Evolutionary conservation across 2,113 vertebrate genomes (phyloP), one percentile per base, ranked within the genome.

Genomic region (Protobothrops mucrosquamatus): DNA sequence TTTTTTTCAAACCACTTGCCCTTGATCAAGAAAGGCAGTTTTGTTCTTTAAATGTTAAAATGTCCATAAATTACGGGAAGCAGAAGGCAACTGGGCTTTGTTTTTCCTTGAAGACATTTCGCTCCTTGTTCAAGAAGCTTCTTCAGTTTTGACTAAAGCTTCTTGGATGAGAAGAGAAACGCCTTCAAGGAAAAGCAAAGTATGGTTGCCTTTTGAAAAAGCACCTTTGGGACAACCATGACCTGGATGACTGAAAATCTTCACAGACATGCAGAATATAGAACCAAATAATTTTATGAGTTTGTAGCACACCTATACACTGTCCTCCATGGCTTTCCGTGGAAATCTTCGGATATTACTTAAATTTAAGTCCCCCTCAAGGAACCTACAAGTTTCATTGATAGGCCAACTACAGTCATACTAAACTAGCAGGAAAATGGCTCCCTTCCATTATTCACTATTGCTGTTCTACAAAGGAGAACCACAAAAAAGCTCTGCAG

Each of bases 301-400:
- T 94, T 89, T 94, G 94, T 54, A 96, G 39, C 88, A 91, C 81
- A 88, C 0, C 8, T 94, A 74, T 94, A 29, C 69, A 93, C 46
- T 93, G 69, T 59, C 46, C 34, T 34, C 11, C 64, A 91, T 29
- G 48, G 29, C n/a, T 29, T 91, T 91, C 64, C 18, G 15, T 54
- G 46, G 5, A 54, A 91, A 90, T 74, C 29, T 64, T 34, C 46
- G 22, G 15, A 90, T 24, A 3, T 6, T 74, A 26, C 61, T 43
- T 39, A 57, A 39, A 23, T 52, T 43, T 59, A 23, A 59, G 10
- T 26, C 10, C 12, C n/a, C 34, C n/a, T 74, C n/a, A 24, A 91
- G 34, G 61, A n/a, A 34, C 2, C 18, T 39, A 15, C n/a, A 51
- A 9, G 23, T 59, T 57, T 86, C 39, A n/a, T 18, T 39, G 23